phyloP scores from a whole-genome alignment of 2,113 vertebrate genomes.

The Cephalopterus ornatus region DNA sequence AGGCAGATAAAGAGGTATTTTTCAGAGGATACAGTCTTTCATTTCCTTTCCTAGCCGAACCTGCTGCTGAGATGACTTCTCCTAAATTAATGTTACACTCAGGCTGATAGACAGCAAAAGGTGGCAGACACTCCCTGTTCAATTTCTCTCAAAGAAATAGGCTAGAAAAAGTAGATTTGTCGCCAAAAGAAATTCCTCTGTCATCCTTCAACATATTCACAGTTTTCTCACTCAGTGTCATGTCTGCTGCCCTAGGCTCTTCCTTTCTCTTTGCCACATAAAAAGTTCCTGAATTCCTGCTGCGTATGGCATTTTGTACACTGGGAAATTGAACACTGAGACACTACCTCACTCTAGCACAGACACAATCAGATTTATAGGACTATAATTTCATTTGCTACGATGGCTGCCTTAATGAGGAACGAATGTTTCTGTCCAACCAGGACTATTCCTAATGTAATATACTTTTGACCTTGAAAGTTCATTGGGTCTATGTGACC shows the following conservation, averaged over 20 bases:
- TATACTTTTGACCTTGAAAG: constrained; percentile 66
- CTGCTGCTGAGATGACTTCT: constrained; percentile 37
- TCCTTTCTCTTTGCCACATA: constrained; percentile 66
- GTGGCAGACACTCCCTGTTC: constrained; percentile 38
- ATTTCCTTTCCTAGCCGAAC: constrained; percentile 39
- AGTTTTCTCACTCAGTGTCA: constrained; percentile 50
- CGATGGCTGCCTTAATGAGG: constrained; percentile 63
- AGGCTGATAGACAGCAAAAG: constrained; percentile 43
- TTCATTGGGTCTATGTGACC: constrained; percentile 58
- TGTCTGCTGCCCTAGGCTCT: constrained; percentile 42
- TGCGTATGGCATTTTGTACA: constrained; percentile 59
- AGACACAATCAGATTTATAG: constrained; percentile 72
- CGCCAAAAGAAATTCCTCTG: constrained; percentile 49
- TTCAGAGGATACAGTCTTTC: constrained; percentile 20
- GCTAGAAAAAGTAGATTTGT: constrained; percentile 52
- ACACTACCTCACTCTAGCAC: constrained; percentile 74
- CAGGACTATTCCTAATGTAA: constrained; percentile 49
- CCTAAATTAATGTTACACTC: constrained; percentile 58
- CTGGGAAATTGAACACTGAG: constrained; percentile 73
- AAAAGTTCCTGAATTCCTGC: constrained; percentile 65
- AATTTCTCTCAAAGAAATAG: constrained; percentile 50
- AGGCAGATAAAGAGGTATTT: constrained; percentile 13
- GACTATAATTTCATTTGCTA: constrained; percentile 78
- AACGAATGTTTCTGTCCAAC: constrained; percentile 65
- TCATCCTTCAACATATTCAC: constrained; percentile 70